Conservation (phyloP, 2,888 invertebrate species). For the Lithophane socia region DNA sequence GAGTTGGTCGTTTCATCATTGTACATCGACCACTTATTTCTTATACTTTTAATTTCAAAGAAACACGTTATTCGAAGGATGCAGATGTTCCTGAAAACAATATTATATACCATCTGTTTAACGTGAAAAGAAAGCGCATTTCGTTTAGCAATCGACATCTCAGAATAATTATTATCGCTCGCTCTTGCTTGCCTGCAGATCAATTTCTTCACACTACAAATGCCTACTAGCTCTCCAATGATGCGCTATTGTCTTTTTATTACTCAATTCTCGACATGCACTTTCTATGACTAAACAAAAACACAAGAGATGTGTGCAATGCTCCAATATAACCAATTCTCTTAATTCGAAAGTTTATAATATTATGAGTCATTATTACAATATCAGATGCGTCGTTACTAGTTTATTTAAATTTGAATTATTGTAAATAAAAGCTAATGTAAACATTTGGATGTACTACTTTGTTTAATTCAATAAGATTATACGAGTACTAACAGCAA, state of each 20-base stretch:
- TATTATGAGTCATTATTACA: conserved; percentile 47
- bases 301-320: conserved; percentile 48
- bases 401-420: too few relatives aligned
- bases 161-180: conserved; percentile 67
- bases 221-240: conserved; percentile 68
- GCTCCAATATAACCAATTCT: conserved; percentile 59
- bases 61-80: conserved; percentile 54
- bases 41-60: conserved; percentile 59
- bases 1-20: conserved; percentile 67
- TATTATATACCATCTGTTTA: conserved; percentile 66
- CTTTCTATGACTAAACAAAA: conserved; percentile 74
- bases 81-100: conserved; percentile 65
- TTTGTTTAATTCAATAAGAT: not conserved
- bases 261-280: conserved; percentile 66
- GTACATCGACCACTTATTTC: conserved; percentile 49
- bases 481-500: not conserved
- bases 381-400: not conserved
- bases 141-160: conserved; percentile 70
- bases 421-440: conserved; percentile 2
- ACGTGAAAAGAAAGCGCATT: conserved; percentile 75
- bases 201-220: conserved; percentile 75
- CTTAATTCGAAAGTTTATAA: conserved; percentile 60
- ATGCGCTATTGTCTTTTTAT: conserved; percentile 78
- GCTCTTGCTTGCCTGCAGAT: conserved; percentile 75
- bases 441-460: not conserved